These are phyloP conservation scores for Eupithecia abbreviata DNA, from an alignment of 2,888 invertebrate species.

Conservation along the genomic window DNA sequence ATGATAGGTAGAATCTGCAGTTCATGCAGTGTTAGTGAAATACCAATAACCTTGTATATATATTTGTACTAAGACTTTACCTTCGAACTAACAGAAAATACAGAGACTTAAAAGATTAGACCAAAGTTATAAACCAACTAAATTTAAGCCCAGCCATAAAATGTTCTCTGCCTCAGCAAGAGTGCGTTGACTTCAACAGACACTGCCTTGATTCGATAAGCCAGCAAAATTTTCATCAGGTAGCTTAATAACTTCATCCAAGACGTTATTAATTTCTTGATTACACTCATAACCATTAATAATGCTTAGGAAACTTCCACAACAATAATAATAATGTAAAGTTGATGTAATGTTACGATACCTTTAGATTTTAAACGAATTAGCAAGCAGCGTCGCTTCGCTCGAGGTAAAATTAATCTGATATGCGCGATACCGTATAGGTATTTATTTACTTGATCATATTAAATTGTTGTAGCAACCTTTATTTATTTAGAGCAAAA, in stretches of 20 bases:
- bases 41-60: no score
- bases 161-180: not conserved
- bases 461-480: not conserved
- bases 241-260: not conserved
- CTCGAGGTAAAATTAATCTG: not conserved
- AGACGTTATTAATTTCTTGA: not conserved
- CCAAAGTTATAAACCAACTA: not conserved
- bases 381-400: not conserved
- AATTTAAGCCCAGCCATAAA: not conserved
- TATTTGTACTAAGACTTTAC: no score
- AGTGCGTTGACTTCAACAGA: not conserved
- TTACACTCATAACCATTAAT: not conserved
- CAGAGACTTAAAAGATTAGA: no score
- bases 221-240: not conserved
- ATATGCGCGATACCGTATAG: not conserved
- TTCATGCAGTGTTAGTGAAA: no score
- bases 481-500: not conserved
- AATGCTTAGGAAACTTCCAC: not conserved
- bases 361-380: slow-evolving; percentile 2
- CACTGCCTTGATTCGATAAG: no score
- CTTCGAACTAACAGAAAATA: not conserved
- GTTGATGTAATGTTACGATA: not conserved
- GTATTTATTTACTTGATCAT: not conserved
- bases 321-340: not conserved
- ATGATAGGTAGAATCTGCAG: no score